Percentiles rank a stretch among this genome's conserved stretches.
These are phyloP conservation scores for Todiramphus chloris DNA, from an alignment of 2,113 vertebrate genomes.

Conservation along the genomic window DNA sequence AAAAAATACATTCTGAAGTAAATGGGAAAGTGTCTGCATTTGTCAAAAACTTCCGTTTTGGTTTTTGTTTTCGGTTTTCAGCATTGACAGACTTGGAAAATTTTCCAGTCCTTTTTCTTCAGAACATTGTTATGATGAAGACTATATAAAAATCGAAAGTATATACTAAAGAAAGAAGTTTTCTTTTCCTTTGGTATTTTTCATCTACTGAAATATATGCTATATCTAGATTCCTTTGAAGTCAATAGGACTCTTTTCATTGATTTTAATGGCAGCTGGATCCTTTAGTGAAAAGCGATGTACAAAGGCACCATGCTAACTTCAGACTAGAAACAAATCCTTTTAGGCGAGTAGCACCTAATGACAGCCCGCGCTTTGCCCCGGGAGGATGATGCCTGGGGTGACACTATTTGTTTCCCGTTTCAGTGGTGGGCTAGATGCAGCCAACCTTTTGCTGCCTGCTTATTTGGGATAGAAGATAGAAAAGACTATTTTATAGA, in stretches of 20 bases:
- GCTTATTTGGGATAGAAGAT: not conserved
- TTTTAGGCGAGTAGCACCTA: constrained; percentile 25
- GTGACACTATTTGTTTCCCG: not conserved
- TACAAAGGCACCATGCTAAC: constrained; percentile 17
- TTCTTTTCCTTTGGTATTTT: constrained; percentile 44
- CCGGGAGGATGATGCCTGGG: not conserved
- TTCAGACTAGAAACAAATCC: constrained; percentile 50
- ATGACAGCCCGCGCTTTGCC: not conserved
- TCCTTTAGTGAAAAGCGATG: constrained; percentile 41
- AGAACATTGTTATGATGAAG: not conserved
- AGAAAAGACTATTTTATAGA: constrained; percentile 17
- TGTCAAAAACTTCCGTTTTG: not conserved
- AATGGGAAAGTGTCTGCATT: not conserved
- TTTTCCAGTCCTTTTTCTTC: not conserved
- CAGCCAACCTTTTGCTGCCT: not conserved
- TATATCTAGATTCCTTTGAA: constrained; percentile 32
- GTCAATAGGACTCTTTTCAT: constrained; percentile 56
- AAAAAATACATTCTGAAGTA: not conserved
- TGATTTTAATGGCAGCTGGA: constrained; percentile 61
- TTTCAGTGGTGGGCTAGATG: not conserved
- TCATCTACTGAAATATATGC: constrained; percentile 1
- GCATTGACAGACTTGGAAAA: not conserved
- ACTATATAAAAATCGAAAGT: constrained; percentile 13
- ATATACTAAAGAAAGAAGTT: not conserved
- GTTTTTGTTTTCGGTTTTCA: not conserved